Conservation (phyloP, 2,113 vertebrate genomes). For the Semnornis frantzii region DNA sequence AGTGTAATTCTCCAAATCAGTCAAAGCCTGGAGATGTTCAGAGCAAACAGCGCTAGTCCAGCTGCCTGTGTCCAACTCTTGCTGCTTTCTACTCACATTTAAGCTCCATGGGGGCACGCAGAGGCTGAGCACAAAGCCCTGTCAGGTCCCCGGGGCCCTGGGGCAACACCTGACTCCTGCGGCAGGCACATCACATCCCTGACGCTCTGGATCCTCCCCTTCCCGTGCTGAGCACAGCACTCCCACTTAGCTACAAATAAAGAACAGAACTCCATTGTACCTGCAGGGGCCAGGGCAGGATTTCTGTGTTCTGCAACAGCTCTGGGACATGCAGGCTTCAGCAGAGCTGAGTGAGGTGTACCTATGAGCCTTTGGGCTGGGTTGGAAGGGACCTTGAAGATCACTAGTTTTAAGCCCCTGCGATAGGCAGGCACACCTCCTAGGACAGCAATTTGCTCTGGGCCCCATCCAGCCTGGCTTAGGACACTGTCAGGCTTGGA, state of each 20-base stretch:
- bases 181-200: background rate
- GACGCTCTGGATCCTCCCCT: background rate
- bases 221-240: rapidly evolving
- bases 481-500: too few relatives aligned
- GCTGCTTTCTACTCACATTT: background rate
- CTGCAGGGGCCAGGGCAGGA: background rate
- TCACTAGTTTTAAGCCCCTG: too few relatives aligned
- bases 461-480: too few relatives aligned
- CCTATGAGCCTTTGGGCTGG: background rate
- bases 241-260: background rate
- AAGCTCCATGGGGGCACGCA: background rate
- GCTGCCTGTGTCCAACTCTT: background rate
- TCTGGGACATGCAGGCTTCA: background rate
- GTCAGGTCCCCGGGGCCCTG: rapidly evolving
- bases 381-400: too few relatives aligned
- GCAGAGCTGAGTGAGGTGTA: rapidly evolving
- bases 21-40: background rate
- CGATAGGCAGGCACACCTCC: too few relatives aligned
- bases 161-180: background rate
- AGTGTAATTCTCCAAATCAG: background rate
- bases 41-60: background rate
- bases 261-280: rapidly evolving
- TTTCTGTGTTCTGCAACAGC: background rate
- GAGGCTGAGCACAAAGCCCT: background rate
- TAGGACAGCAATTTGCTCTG: too few relatives aligned